Percentiles rank a stretch among this genome's conserved stretches.
These are phyloP conservation scores for Acridotheres tristis DNA, from an alignment of 2,797 vertebrate species.

Conservation along the genomic window DNA sequence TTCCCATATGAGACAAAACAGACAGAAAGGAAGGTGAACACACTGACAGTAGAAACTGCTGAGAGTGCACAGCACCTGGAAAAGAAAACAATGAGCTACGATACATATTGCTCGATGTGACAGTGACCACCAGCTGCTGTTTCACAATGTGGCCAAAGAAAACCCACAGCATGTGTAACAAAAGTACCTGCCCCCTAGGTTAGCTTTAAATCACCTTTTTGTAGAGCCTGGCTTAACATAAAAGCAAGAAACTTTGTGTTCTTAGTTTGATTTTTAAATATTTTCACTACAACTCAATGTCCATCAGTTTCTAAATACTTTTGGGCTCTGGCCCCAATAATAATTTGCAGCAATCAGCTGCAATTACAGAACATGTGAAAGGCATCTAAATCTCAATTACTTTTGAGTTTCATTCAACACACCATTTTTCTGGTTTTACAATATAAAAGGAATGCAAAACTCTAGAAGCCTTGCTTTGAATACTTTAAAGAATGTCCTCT, in stretches of 20 bases:
- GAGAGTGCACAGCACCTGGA: fast-evolving
- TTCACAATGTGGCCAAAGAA: fast-evolving
- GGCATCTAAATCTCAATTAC: neutral
- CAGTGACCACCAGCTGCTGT: neutral
- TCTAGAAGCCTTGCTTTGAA: neutral
- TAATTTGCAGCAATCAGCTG: neutral
- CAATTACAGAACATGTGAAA: neutral
- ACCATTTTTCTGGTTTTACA: neutral
- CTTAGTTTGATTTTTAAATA: neutral
- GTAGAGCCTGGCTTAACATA: neutral
- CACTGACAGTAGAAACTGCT: neutral
- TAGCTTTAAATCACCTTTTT: neutral
- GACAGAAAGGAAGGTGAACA: neutral
- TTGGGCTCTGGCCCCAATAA: neutral
- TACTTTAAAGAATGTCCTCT: neutral
- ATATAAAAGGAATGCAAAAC: neutral
- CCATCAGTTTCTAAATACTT: neutral
- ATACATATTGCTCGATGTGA: fast-evolving
- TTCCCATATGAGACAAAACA: fast-evolving
- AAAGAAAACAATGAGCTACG: fast-evolving
- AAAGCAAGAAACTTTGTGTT: neutral
- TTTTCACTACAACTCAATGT: neutral
- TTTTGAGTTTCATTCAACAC: neutral
- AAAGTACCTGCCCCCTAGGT: neutral
- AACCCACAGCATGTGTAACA: neutral